A percentile compares a stretch with the other conserved stretches of the same genome.
These are phyloP conservation scores for Synaphobranchus kaupii DNA, from an alignment of 2,797 vertebrate genomes.

Conservation along the genomic window DNA sequence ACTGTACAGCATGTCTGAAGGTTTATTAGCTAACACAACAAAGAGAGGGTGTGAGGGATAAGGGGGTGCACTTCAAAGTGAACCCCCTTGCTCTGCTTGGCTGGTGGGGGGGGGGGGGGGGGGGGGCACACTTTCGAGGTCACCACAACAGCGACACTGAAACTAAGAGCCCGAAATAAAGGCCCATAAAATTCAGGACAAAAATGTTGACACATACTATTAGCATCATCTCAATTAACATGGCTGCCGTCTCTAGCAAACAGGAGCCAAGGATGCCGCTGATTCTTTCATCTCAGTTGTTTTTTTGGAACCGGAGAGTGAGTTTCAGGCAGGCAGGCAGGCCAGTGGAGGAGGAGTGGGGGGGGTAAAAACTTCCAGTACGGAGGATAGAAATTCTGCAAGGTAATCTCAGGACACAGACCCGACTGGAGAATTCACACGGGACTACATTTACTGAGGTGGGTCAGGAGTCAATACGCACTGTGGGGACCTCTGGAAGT, in stretches of 20 bases:
- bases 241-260: conserved; percentile 38
- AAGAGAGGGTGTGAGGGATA: background rate
- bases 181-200: background rate
- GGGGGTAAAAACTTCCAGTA: background rate
- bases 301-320: conserved; percentile 31
- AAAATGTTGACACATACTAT: background rate
- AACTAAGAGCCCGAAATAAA: background rate
- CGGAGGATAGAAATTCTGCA: background rate
- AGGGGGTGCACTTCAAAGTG: background rate
- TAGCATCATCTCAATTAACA: conserved; percentile 19
- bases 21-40: conserved; percentile 9
- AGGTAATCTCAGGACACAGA: background rate
- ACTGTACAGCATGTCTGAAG: background rate
- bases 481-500: background rate
- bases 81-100: background rate
- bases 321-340: conserved; percentile 30
- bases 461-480: background rate
- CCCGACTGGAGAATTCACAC: background rate
- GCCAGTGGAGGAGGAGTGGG: conserved; percentile 14
- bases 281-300: conserved; percentile 69
- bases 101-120: background rate
- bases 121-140: background rate
- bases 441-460: background rate
- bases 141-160: background rate
- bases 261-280: conserved; percentile 42